A percentile compares a stretch with the other conserved stretches of the same genome.
These are phyloP conservation scores for Cynoglossus semilaevis DNA, from an alignment of 2,113 vertebrate species.

Conservation along the genomic window DNA sequence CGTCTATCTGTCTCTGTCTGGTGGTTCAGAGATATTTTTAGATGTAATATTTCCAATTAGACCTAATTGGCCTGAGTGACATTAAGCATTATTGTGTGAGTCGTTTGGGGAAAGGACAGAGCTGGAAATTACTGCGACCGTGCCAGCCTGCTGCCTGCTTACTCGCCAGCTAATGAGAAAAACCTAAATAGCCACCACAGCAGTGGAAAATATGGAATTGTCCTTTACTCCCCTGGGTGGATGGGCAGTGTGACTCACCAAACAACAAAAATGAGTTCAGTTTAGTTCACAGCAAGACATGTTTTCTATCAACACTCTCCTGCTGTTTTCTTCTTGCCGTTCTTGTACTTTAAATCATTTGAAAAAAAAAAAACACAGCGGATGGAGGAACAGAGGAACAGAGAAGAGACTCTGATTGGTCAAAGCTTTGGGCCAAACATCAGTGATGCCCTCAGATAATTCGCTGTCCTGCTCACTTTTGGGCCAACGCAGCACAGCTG, in stretches of 20 bases:
- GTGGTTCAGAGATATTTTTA: conserved; percentile 46
- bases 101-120: conserved; percentile 53
- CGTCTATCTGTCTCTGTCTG: conserved; percentile 1
- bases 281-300: conserved; percentile 39
- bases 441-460: conserved; percentile 24
- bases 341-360: too few relatives aligned
- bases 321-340: conserved; percentile 39
- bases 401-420: conserved; percentile 10
- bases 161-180: conserved; percentile 42
- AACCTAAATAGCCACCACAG: conserved; percentile 27
- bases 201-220: conserved; percentile 52
- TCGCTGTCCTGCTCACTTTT: conserved; percentile 23
- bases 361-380: too few relatives aligned
- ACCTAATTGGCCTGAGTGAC: conserved; percentile 22
- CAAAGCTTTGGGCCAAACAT: not conserved
- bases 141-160: conserved; percentile 52
- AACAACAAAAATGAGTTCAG: conserved; percentile 52
- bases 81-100: conserved; percentile 38
- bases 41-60: conserved; percentile 52
- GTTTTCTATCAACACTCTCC: conserved; percentile 47
- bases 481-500: conserved; percentile 35
- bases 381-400: not conserved
- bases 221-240: conserved; percentile 41
- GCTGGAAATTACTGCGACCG: conserved; percentile 51
- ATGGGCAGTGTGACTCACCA: conserved; percentile 58